Conservation (phyloP, 1,140 invertebrate genomes). For the Caligus rogercresseyi region DNA sequence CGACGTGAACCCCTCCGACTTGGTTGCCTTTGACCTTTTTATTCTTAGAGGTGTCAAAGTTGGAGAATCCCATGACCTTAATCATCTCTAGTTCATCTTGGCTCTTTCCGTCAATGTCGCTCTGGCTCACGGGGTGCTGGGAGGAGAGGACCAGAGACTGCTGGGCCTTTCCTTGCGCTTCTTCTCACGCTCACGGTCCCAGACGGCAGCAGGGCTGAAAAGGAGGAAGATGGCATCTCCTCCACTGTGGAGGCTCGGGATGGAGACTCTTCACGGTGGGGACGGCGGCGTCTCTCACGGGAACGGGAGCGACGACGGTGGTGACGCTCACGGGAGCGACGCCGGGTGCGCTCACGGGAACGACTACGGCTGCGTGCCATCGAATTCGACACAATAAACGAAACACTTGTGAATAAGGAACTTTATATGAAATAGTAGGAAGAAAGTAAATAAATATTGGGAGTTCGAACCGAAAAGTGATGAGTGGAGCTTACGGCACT, state of each 20-base stretch:
- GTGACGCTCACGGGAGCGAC: slow-evolving; percentile 22
- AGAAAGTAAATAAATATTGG: no score
- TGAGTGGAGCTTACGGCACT: no score
- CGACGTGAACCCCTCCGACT: slow-evolving; percentile 75
- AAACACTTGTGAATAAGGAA: not conserved
- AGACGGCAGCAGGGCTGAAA: not conserved
- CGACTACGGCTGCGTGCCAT: slow-evolving; percentile 21
- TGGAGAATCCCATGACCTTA: slow-evolving; percentile 87
- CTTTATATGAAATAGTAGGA: no score
- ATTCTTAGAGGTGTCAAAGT: slow-evolving; percentile 83
- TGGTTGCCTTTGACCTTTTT: slow-evolving; percentile 57
- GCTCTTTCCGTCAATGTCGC: slow-evolving; percentile 56
- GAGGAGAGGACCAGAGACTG: slow-evolving; percentile 18
- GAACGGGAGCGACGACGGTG: slow-evolving; percentile 20
- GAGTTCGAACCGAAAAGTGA: no score
- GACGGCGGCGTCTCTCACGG: slow-evolving; percentile 18
- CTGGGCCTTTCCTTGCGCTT: slow-evolving; percentile 19
- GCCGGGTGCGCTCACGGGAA: slow-evolving; percentile 21
- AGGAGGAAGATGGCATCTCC: not conserved
- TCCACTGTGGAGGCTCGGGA: not conserved
- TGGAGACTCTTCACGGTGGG: not conserved
- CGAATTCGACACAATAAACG: not conserved
- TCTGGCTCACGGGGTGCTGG: slow-evolving; percentile 32
- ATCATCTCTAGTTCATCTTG: slow-evolving; percentile 92
- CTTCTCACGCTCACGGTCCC: slow-evolving; percentile 20